These are phyloP conservation scores for Apamea epomidion DNA, from an alignment of 2,888 invertebrate species.

Conservation along the genomic window DNA sequence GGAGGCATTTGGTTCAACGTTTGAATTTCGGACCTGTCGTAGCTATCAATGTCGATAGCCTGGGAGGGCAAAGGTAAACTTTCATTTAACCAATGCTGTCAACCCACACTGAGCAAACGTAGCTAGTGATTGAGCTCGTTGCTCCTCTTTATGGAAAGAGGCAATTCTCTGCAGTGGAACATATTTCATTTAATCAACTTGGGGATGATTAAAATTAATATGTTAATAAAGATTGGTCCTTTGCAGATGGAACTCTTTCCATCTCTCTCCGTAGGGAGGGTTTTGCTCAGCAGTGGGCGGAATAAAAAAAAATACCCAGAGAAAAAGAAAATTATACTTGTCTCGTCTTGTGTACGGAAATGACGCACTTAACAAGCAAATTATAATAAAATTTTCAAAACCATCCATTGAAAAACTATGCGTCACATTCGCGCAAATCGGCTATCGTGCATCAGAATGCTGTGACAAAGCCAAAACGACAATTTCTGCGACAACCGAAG, in stretches of 20 bases:
- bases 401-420: not conserved
- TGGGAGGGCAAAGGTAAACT: not conserved
- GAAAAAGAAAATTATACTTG: not conserved
- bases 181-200: not conserved
- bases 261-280: too few relatives aligned
- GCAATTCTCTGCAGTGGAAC: not conserved
- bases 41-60: conserved; percentile 13
- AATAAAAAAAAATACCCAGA: not conserved
- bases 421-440: not conserved
- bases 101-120: not conserved
- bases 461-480: not conserved
- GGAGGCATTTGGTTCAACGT: not conserved
- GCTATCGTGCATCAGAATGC: not conserved
- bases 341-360: not conserved
- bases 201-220: not conserved
- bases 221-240: not conserved
- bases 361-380: not conserved
- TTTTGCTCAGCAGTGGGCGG: not conserved
- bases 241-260: too few relatives aligned
- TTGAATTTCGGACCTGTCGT: conserved; percentile 25
- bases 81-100: not conserved
- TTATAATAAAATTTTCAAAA: not conserved
- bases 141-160: not conserved
- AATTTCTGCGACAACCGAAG: not conserved
- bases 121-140: not conserved